A percentile compares a stretch with the other conserved stretches of the same genome.
These are phyloP conservation scores for Pollenia angustigena DNA, from an alignment of 2,888 invertebrate species.

Conservation along the genomic window DNA sequence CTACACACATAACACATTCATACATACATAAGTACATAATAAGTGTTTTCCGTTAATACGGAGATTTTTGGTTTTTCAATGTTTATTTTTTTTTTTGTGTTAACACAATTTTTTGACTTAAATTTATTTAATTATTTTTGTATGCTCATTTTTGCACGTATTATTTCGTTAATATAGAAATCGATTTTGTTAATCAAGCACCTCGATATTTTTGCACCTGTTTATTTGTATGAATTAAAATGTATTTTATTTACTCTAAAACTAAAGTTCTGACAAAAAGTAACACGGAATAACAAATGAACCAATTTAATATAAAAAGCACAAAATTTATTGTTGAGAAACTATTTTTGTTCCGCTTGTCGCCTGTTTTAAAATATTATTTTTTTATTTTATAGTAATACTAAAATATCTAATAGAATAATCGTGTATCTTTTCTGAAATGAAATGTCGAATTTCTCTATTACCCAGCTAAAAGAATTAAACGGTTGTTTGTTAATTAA, in stretches of 20 bases:
- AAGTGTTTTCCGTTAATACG: neutral
- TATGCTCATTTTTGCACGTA: conserved; percentile 57
- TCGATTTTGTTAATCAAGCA: conserved; percentile 45
- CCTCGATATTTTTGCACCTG: conserved; percentile 18
- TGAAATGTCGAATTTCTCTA: neutral
- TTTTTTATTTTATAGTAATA: conserved; percentile 17
- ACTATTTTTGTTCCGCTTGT: conserved; percentile 84
- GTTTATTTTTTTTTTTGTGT: conserved; percentile 8
- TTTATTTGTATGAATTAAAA: conserved; percentile 17
- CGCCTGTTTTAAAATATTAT: conserved; percentile 81
- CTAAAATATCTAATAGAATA: neutral
- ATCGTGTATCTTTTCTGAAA: neutral
- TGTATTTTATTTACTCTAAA: conserved; percentile 67
- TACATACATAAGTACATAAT: conserved; percentile 1
- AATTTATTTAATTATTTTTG: conserved; percentile 32
- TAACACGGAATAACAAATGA: conserved; percentile 4
- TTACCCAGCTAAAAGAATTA: too few relatives aligned
- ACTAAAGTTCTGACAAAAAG: conserved; percentile 39
- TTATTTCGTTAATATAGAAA: conserved; percentile 36
- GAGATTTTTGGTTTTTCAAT: conserved; percentile 9
- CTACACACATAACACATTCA: neutral
- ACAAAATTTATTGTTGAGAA: conserved; percentile 76
- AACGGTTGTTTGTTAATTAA: too few relatives aligned
- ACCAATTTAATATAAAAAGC: conserved; percentile 48
- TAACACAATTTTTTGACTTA: neutral